phyloP scores from a whole-genome alignment of 1,140 invertebrate genomes.

The Meloidogyne chitwoodi region DNA sequence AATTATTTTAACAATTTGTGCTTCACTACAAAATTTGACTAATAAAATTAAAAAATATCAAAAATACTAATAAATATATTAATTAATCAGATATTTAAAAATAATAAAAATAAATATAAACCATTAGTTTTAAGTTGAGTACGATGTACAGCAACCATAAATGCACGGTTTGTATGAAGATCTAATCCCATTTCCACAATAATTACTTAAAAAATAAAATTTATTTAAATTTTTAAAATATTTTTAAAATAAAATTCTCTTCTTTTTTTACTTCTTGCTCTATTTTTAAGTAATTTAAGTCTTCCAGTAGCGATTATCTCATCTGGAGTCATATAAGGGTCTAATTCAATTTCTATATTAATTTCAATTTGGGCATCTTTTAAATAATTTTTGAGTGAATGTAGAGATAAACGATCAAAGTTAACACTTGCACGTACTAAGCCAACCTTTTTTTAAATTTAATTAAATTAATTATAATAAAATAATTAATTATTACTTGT shows the following conservation, averaged over 20 bases:
- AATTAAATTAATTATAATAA: background rate
- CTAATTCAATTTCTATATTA: slow-evolving; percentile 50
- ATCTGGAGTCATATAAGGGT: slow-evolving; percentile 51
- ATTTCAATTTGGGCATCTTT: slow-evolving; percentile 49
- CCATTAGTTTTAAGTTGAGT: slow-evolving; percentile 40
- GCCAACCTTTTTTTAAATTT: slow-evolving; percentile 20
- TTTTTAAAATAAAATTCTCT: background rate
- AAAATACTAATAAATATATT: too few relatives aligned
- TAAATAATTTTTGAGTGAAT: slow-evolving; percentile 49
- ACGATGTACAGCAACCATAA: slow-evolving; percentile 52
- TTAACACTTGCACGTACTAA: slow-evolving; percentile 43
- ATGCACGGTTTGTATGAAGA: slow-evolving; percentile 47
- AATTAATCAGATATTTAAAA: too few relatives aligned
- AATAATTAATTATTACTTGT: slow-evolving; percentile 33
- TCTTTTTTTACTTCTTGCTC: slow-evolving; percentile 42
- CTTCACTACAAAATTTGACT: too few relatives aligned
- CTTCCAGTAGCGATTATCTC: slow-evolving; percentile 52
- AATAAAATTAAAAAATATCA: too few relatives aligned
- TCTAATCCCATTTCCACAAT: slow-evolving; percentile 54
- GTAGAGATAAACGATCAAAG: slow-evolving; percentile 47
- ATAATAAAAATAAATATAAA: too few relatives aligned
- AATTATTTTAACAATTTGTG: too few relatives aligned
- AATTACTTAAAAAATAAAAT: slow-evolving; percentile 23
- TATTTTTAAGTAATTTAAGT: slow-evolving; percentile 34
- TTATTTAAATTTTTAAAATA: background rate